Evolutionary conservation across 2,888 invertebrate genomes (phyloP).

Genomic region (Lucinisca nassula): DNA sequence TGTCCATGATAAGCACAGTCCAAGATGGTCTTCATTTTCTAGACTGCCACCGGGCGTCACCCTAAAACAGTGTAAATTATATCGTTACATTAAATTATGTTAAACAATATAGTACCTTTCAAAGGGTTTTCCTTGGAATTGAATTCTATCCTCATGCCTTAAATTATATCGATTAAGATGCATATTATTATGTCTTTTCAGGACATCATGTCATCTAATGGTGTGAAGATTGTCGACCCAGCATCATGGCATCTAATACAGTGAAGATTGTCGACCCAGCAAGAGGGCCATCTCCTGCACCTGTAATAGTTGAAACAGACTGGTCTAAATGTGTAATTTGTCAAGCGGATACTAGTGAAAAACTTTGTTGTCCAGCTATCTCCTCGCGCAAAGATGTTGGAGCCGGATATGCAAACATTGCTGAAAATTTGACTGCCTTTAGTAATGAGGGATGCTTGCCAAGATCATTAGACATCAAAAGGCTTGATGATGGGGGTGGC

Average conservation of each 20-base stretch:
- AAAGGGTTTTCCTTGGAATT: too few relatives aligned
- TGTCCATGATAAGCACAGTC: too few relatives aligned
- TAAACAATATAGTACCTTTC: too few relatives aligned
- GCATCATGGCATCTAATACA: not conserved
- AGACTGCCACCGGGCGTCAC: not conserved
- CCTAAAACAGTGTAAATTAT: too few relatives aligned
- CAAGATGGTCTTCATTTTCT: not conserved
- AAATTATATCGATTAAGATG: too few relatives aligned
- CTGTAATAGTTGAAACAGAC: not conserved
- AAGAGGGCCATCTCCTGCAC: not conserved
- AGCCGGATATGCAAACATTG: not conserved
- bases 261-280: not conserved
- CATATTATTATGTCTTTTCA: not conserved
- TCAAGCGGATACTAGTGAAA: not conserved
- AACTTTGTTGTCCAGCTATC: not conserved
- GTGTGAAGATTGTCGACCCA: not conserved
- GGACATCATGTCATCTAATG: not conserved
- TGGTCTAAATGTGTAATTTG: not conserved
- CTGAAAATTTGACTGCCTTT: not conserved
- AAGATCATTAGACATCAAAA: not conserved
- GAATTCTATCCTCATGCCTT: too few relatives aligned
- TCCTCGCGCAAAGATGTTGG: not conserved
- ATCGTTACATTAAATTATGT: too few relatives aligned
- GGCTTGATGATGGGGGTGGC: not conserved
- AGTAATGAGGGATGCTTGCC: not conserved